phyloP scores from a whole-genome alignment of 2,888 invertebrate genomes.

The Cancer borealis region DNA sequence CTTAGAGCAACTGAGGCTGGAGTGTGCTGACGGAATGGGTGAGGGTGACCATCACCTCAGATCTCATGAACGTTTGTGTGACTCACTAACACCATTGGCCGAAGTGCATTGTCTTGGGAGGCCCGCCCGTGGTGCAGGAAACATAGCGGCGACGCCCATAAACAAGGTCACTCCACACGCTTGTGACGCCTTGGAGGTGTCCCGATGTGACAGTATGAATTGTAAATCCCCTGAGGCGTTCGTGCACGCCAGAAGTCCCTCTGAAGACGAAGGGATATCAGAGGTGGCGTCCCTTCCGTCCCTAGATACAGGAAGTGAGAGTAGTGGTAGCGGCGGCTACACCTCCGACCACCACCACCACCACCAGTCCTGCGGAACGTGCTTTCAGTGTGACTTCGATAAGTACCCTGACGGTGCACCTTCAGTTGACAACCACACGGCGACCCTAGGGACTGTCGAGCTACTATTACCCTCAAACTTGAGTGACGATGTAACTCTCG shows the following conservation, averaged over 20 bases:
- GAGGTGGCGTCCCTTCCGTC: slow-evolving; percentile 46
- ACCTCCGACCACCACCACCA: not conserved
- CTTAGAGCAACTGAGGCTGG: slow-evolving; percentile 47
- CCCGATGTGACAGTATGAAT: not conserved
- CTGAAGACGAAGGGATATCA: slow-evolving; percentile 62
- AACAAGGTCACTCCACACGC: not conserved
- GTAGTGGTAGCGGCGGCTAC: not conserved
- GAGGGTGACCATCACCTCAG: not conserved
- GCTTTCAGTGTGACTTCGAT: not conserved
- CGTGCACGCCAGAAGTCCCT: slow-evolving; percentile 1
- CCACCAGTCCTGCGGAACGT: not conserved
- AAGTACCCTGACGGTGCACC: not conserved
- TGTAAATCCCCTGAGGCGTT: not conserved
- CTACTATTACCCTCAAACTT: not conserved
- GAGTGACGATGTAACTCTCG: not conserved
- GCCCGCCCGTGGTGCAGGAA: not conserved
- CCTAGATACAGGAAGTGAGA: not conserved
- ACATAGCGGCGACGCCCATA: not conserved
- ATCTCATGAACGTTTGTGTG: not conserved
- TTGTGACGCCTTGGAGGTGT: not conserved
- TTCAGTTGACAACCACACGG: not conserved
- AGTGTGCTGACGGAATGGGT: not conserved
- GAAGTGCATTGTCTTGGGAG: not conserved
- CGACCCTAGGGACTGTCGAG: not conserved
- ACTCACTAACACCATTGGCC: not conserved